Conservation (phyloP, 2,888 invertebrate genomes). For the Cyclophora albipunctata region DNA sequence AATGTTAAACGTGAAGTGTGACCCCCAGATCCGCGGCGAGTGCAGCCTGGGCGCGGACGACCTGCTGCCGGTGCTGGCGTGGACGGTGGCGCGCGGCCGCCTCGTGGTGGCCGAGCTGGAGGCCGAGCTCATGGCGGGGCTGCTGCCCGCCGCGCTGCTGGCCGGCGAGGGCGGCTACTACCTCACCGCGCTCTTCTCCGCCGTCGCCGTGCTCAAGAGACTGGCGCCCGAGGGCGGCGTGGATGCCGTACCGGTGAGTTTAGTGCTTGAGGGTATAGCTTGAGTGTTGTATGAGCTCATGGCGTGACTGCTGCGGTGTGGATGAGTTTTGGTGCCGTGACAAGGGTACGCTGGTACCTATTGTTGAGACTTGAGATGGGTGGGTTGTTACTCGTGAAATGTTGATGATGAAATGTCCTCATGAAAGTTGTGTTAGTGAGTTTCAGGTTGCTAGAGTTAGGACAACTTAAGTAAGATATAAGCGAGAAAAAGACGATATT, state of each 20-base stretch:
- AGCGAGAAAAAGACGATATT: too few relatives aligned
- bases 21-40: slow-evolving; percentile 78
- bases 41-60: slow-evolving; percentile 89
- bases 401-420: too few relatives aligned
- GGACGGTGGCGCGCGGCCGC: slow-evolving; percentile 91
- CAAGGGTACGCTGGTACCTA: too few relatives aligned
- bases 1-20: too few relatives aligned
- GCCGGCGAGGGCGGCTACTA: slow-evolving; percentile 97
- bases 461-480: too few relatives aligned
- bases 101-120: slow-evolving; percentile 95
- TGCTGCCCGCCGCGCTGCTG: slow-evolving; percentile 91
- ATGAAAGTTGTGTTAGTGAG: too few relatives aligned
- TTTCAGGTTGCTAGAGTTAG: too few relatives aligned
- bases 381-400: too few relatives aligned
- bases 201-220: slow-evolving; percentile 90
- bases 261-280: neutral
- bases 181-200: slow-evolving; percentile 93
- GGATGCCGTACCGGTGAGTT: slow-evolving; percentile 55
- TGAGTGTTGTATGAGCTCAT: too few relatives aligned
- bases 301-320: too few relatives aligned
- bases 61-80: slow-evolving; percentile 92
- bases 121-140: slow-evolving; percentile 96
- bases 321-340: too few relatives aligned
- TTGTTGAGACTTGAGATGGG: too few relatives aligned
- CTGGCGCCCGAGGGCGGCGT: slow-evolving; percentile 64